Evolutionary conservation across 2,113 vertebrate species (phyloP).

Genomic region (Gavia stellata): DNA sequence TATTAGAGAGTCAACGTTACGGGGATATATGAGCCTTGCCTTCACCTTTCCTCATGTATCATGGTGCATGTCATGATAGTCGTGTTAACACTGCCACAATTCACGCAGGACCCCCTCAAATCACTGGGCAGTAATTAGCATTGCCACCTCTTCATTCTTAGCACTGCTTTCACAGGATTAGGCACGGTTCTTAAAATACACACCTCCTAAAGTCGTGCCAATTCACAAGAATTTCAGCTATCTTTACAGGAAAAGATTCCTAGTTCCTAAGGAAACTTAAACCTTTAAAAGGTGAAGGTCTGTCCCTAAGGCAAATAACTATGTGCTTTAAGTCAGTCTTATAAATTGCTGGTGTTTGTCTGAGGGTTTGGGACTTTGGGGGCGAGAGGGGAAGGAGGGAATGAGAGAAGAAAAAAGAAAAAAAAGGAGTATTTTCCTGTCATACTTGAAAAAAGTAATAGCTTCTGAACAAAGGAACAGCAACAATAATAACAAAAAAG

Average conservation of each 20-base stretch:
- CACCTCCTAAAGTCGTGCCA: not conserved
- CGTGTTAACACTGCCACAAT: not conserved
- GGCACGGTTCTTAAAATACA: not conserved
- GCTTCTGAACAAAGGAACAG: not conserved
- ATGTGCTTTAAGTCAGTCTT: not conserved
- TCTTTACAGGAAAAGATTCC: not conserved
- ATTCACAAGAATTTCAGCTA: not conserved
- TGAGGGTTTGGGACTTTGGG: not conserved
- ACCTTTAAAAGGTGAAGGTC: not conserved
- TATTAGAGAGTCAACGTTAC: not conserved
- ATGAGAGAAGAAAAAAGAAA: not conserved
- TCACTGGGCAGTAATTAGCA: not conserved
- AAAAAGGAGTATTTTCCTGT: not conserved
- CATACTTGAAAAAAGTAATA: not conserved
- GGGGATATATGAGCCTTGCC: not conserved
- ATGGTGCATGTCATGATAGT: not conserved
- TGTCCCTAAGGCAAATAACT: not conserved
- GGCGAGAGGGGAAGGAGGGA: not conserved
- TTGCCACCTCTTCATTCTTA: not conserved
- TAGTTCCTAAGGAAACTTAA: not conserved
- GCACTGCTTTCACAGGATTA: not conserved
- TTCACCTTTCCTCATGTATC: not conserved
- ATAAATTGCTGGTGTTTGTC: not conserved
- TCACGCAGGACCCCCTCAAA: not conserved
- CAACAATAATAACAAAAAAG: not conserved